Conservation (phyloP, 2,888 invertebrate genomes). For the Chalcis sispes region DNA sequence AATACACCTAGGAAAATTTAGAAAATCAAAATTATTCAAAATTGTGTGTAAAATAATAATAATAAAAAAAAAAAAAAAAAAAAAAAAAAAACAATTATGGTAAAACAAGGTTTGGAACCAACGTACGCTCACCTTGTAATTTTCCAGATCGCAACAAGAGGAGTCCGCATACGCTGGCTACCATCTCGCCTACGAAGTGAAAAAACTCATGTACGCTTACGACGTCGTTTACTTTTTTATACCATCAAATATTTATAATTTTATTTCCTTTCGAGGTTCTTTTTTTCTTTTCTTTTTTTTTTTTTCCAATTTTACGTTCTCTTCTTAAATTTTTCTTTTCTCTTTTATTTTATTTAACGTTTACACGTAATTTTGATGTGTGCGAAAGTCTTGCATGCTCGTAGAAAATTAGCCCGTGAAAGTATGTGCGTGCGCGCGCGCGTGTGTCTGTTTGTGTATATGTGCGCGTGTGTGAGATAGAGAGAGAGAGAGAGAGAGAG, state of each 20-base stretch:
- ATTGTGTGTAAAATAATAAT: neutral
- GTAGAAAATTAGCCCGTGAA: conserved; percentile 19
- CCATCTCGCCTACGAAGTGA: conserved; percentile 99
- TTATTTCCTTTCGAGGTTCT: no score
- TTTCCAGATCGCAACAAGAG: conserved; percentile 90
- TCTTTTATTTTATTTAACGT: conserved; percentile 8
- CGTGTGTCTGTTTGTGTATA: no score
- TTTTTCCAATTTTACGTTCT: neutral
- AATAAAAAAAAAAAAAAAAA: conserved; percentile 13
- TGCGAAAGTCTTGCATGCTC: conserved; percentile 44
- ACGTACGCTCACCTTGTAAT: conserved; percentile 78
- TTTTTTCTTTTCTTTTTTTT: neutral
- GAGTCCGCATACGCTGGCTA: conserved; percentile 97
- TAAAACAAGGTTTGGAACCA: conserved; percentile 54
- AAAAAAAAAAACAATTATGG: neutral
- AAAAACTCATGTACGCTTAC: conserved; percentile 98
- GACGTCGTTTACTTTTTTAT: conserved; percentile 44
- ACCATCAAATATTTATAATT: neutral
- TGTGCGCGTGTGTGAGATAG: no score
- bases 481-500: neutral
- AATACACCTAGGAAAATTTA: neutral
- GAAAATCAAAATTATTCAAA: neutral
- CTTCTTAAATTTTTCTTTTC: neutral
- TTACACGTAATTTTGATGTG: conserved; percentile 27
- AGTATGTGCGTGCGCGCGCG: no score